Evolutionary conservation across 1,140 invertebrate genomes (phyloP).

Genomic region (Anoplophora glabripennis): DNA sequence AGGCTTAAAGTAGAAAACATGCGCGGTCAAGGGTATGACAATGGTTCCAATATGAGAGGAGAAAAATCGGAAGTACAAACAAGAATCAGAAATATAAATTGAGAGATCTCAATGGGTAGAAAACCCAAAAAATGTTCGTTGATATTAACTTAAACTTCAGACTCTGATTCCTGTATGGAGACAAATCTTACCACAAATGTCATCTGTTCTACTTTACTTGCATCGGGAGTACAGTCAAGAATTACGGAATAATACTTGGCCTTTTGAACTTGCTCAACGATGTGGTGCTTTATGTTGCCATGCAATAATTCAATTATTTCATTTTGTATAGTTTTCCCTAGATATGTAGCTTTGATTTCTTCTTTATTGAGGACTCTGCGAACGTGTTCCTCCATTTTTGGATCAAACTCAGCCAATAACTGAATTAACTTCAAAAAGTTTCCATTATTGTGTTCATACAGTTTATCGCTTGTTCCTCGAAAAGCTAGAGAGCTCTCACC

Average conservation of each 20-base stretch:
- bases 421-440: conserved; percentile 40
- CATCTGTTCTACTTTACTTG: conserved; percentile 28
- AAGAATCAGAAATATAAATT: no score
- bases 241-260: no score
- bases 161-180: conserved; percentile 6
- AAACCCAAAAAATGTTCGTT: conserved; percentile 27
- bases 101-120: conserved; percentile 4
- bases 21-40: no score
- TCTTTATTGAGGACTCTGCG: no score
- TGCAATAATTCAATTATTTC: conserved; percentile 29
- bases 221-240: no score
- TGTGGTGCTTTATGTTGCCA: conserved; percentile 1
- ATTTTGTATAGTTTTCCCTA: conserved; percentile 34
- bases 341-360: conserved; percentile 23
- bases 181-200: conserved; percentile 17
- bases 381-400: conserved; percentile 31
- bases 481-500: conserved; percentile 34
- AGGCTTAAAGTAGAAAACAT: no score
- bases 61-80: no score
- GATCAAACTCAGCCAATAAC: conserved; percentile 37
- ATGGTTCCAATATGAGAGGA: no score
- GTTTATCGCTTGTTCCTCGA: conserved; percentile 24
- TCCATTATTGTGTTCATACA: conserved; percentile 34
- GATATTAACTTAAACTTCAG: conserved; percentile 6
- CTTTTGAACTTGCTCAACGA: conserved; percentile 18